A percentile compares a stretch with the other conserved stretches of the same genome.
These are phyloP conservation scores for Harmothoe impar DNA, from an alignment of 2,888 invertebrate species.

Conservation along the genomic window DNA sequence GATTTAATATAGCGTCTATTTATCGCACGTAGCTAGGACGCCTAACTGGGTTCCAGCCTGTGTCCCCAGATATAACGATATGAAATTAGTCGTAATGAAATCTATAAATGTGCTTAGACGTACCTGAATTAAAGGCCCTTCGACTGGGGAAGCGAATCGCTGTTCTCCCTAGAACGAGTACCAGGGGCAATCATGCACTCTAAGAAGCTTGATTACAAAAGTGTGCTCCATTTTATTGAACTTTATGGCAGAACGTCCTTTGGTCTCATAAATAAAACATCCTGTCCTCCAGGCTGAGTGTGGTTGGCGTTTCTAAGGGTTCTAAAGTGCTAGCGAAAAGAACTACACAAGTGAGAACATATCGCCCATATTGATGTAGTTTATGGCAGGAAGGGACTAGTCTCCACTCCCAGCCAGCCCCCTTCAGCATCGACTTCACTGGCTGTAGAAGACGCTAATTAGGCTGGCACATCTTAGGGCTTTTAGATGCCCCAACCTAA, in stretches of 20 bases:
- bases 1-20: not conserved
- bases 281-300: not conserved
- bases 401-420: too few species aligned
- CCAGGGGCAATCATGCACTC: not conserved
- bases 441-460: too few species aligned
- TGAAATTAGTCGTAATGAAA: not conserved
- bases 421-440: too few species aligned
- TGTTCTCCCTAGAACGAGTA: not conserved
- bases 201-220: constrained; percentile 16
- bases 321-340: not conserved
- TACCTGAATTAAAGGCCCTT: not conserved
- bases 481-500: too few species aligned
- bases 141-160: not conserved
- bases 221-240: constrained; percentile 13
- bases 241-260: not conserved
- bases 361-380: not conserved
- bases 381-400: not conserved
- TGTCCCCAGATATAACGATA: not conserved
- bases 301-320: constrained; percentile 29
- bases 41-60: not conserved
- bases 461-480: too few species aligned
- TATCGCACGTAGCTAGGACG: not conserved
- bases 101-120: constrained; percentile 7
- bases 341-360: not conserved
- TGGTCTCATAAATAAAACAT: constrained; percentile 2